Conservation (phyloP, 2,113 vertebrate genomes). For the Anolis carolinensis region DNA sequence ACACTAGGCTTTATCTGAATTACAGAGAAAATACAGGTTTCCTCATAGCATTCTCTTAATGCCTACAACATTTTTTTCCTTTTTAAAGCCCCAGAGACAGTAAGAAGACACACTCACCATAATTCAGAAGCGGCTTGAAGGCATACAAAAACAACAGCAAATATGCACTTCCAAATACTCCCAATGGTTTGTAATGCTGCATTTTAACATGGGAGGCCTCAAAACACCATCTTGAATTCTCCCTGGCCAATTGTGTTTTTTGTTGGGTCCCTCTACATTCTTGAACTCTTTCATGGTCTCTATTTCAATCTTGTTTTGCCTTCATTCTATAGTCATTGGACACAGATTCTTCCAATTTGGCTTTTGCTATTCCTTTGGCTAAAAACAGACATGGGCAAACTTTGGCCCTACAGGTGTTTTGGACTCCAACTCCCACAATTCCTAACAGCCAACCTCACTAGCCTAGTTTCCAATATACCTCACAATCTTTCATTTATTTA, state of each 20-base stretch:
- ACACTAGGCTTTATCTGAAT: slow-evolving; percentile 35
- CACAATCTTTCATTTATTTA: too few species aligned
- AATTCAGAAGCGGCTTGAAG: too few species aligned
- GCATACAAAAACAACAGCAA: too few species aligned
- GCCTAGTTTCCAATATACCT: too few species aligned
- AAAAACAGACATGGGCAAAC: too few species aligned
- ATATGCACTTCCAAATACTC: too few species aligned
- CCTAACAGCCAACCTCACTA: too few species aligned
- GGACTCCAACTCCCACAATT: too few species aligned
- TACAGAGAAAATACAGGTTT: background rate
- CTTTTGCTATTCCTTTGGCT: too few species aligned
- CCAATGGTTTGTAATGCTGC: background rate
- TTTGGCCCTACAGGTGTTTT: too few species aligned
- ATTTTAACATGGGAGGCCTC: background rate
- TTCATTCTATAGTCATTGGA: background rate
- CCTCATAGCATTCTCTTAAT: slow-evolving; percentile 7
- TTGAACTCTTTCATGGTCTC: background rate
- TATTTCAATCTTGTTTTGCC: background rate
- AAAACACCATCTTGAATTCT: background rate
- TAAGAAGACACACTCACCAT: rapidly evolving
- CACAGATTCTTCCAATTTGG: background rate
- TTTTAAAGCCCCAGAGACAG: background rate
- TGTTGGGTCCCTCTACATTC: background rate
- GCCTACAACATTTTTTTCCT: background rate
- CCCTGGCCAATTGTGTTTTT: background rate